Base-by-base conservation (phyloP, 2,797 vertebrate genomes). In the Tauraco hartlaubi region DNA sequence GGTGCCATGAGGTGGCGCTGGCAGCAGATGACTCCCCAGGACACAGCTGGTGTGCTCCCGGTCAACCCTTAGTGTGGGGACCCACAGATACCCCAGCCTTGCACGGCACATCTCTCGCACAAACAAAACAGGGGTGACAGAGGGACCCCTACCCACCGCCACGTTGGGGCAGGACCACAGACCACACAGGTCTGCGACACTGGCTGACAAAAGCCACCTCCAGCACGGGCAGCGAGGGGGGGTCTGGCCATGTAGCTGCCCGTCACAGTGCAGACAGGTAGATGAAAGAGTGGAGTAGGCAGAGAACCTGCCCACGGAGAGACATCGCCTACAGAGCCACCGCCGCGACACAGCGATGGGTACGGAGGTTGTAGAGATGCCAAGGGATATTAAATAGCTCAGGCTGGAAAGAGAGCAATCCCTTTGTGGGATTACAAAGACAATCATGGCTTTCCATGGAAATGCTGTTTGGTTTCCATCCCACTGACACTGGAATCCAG, bases 221-320 rank as follows among this genome's bases (percentile, higher is more conserved):
- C 67, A 49, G n/a, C 64, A 10, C 0, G 1, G 54, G 22, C 4
- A 0, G 33, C 0, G 14, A 22, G 51, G n/a, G 29, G 39, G 39
- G 6, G 15, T 37, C 68, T 80, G 68, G 26, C 18, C 2, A 1
- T 5, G 37, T 1, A 31, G 74, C 28, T 62, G 63, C 58, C 52
- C 75, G 41, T 49, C 52, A 18, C 25, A 5, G 5, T 5, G 22
- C 58, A 56, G 25, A n/a, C 1, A 28, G 37, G 52, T 5, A 31
- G 58, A 44, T 19, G 61, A 12, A 78, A 75, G 51, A 41, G 56
- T 11, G 0, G 9, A 21, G 80, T 20, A 26, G 17, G 44, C 49
- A 69, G 78, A 26, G 31, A 61, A 43, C 13, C 33, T 76, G 78
- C 28, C 52, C 55, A 41, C 3, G 2, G 46, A 78, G 46, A 68